Evolutionary conservation across 2,113 vertebrate species (phyloP), one percentile per base, ranked within the genome.

Genomic region (Entelurus aequoreus): DNA sequence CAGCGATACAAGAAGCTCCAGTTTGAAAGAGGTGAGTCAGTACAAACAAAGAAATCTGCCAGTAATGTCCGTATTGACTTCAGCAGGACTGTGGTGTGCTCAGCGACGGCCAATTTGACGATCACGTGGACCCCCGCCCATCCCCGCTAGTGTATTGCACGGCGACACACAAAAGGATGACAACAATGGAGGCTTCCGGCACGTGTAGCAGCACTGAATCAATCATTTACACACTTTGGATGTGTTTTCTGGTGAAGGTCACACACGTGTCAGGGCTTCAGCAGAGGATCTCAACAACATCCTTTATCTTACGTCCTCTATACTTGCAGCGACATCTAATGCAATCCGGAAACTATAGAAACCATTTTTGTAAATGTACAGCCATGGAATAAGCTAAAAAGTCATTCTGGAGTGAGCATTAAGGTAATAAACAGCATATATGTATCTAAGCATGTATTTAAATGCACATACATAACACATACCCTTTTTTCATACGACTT

Each of bases 1-100:
- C 95, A 99, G 84, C 93, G 89, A 76, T 98, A 98, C 75, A 95
- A 93, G 86, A 96, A 94, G 87, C 92, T 98, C 15, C 97, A 96
- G 62, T 99, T 99, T 86, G 96, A 99, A 89, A 91, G 93, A 89
- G 97, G 97, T 98, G 90, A 89, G 92, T 84, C 46, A 52, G 36
- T 7, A 55, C 12, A 15, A 9, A 57, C 19, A 40, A 40, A 55
- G 36, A 35, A 13, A 53, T 5, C 13, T 13, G 52, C 60, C 60
- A 64, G 38, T 57, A 69, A 54, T 48, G 58, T 65, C 61, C 57
- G n/a, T 5, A 60, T 48, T 36, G 35, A 54, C 38, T 36, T 59
- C 47, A 48, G 69, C 60, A 57, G 48, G 44, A n/a, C 8, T 49
- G 57, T 60, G 60, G 58, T 42, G 63, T 55, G 49, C 69, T 44